Evolutionary conservation across 2,888 invertebrate species (phyloP).

Genomic region (Lagria hirta): DNA sequence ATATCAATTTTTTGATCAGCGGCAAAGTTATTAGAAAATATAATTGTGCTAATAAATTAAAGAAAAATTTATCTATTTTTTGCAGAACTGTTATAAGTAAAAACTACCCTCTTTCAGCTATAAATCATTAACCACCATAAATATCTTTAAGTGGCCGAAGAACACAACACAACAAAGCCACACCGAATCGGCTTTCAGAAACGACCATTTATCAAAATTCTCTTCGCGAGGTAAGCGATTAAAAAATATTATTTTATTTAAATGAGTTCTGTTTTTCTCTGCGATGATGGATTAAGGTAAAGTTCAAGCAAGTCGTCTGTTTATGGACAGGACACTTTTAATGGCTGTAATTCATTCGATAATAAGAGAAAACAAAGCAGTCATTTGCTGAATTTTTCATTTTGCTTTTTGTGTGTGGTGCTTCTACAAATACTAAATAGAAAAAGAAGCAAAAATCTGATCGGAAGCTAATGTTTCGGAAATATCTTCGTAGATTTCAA

Average conservation of each 20-base stretch:
- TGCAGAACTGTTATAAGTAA: too few relatives aligned
- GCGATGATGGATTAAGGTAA: slow-evolving; percentile 44
- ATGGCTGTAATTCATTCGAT: slow-evolving; percentile 20
- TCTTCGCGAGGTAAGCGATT: slow-evolving; percentile 35
- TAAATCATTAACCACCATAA: slow-evolving; percentile 47
- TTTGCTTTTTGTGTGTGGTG: too few relatives aligned
- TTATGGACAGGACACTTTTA: slow-evolving; percentile 35
- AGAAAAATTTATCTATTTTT: too few relatives aligned
- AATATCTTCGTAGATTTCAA: slow-evolving; percentile 45
- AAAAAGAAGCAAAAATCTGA: slow-evolving; percentile 40
- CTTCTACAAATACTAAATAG: slow-evolving; percentile 30
- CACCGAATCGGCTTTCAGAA: slow-evolving; percentile 22
- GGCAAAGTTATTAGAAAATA: too few relatives aligned
- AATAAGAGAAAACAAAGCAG: slow-evolving; percentile 13
- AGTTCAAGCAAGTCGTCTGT: slow-evolving; percentile 42
- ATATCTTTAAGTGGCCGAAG: slow-evolving; percentile 49
- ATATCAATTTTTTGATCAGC: too few relatives aligned
- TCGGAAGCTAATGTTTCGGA: slow-evolving; percentile 41
- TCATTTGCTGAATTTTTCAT: too few relatives aligned
- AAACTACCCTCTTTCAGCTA: slow-evolving; percentile 37
- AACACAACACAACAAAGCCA: slow-evolving; percentile 44
- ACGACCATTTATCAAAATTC: slow-evolving; percentile 26
- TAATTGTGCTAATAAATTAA: too few relatives aligned
- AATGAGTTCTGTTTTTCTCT: slow-evolving; percentile 39
- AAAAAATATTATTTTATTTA: slow-evolving; percentile 44